Evolutionary conservation across 2,797 vertebrate species (phyloP), one percentile per base, ranked within the genome.

Genomic region (Phoeniculus purpureus): DNA sequence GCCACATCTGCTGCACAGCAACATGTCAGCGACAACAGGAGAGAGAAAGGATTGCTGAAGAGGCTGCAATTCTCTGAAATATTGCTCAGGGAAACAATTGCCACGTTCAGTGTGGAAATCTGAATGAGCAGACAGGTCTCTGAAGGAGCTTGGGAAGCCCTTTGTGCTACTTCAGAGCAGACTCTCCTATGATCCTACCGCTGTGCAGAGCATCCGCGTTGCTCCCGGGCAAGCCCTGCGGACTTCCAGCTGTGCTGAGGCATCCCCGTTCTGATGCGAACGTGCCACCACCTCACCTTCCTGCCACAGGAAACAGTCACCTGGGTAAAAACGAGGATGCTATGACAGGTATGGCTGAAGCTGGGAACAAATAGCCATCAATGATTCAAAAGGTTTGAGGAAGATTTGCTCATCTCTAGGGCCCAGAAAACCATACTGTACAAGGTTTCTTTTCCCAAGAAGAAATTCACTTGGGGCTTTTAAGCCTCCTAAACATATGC

Each of bases 361-460:
- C 72, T 62, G 14, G 51, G 55, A 87, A 90, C 55, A 93, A 96
- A 94, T 27, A 93, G 19, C 56, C 68, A 89, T 82, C 95, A 92
- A 75, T 47, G 37, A 87, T 90, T 94, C 78, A 87, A 72, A 95
- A 85, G 86, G 86, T 82, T 85, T 90, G 74, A 93, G 61, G 62
- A 75, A 76, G 65, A 86, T 65, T 80, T 93, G 40, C 43, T 91
- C 0, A 0, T 74, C 89, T 85, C 91, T 58, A 65, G 85, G 71
- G 74, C 43, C 34, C 62, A 62, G 34, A 81, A 84, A 86, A 52
- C 1, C 45, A 27, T 23, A 85, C 26, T 62, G 43, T 82, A 68
- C 73, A 82, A 62, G 52, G 29, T 12, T 90, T 37, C 40, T 89
- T 74, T 77, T 83, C 59, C 51, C 50, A 25, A 67, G 40, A 84